A percentile compares a stretch with the other conserved stretches of the same genome.
These are phyloP conservation scores for Oscheius sp. DNA, from an alignment of 1,140 invertebrate genomes.

Conservation along the genomic window DNA sequence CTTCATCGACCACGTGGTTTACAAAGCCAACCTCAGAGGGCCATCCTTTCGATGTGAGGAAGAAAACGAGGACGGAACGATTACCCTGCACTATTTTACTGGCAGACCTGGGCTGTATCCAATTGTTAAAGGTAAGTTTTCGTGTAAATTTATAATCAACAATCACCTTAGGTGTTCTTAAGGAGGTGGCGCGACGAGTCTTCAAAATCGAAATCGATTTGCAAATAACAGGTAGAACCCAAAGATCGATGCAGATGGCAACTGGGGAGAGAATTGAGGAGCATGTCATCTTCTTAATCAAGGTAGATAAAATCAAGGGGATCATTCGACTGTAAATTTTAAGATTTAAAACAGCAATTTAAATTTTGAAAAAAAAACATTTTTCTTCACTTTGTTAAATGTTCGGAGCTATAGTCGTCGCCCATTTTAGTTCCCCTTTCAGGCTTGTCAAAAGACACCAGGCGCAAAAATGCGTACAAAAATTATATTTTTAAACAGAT, in stretches of 20 bases:
- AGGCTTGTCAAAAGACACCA: too few species aligned
- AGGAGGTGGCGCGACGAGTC: conserved; percentile 54
- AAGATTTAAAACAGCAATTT: too few species aligned
- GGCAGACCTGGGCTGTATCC: conserved; percentile 60
- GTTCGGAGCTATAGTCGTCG: too few species aligned
- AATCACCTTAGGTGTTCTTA: conserved; percentile 48
- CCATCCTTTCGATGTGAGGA: conserved; percentile 61
- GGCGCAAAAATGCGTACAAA: too few species aligned
- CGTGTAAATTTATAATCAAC: background rate
- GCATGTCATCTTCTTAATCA: conserved; percentile 42
- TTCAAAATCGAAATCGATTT: conserved; percentile 58
- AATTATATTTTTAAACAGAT: too few species aligned
- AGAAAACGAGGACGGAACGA: conserved; percentile 51
- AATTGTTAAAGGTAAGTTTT: conserved; percentile 55
- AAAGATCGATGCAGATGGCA: conserved; percentile 38
- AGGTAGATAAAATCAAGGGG: too few species aligned
- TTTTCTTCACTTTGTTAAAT: too few species aligned
- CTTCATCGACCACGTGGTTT: conserved; percentile 59
- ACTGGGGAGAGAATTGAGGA: conserved; percentile 41
- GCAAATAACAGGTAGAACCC: conserved; percentile 48
- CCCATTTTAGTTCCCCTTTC: too few species aligned
- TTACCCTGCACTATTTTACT: conserved; percentile 62
- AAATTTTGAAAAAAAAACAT: too few species aligned
- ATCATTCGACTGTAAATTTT: too few species aligned
- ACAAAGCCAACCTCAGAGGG: conserved; percentile 50